These are phyloP conservation scores for Chloroclysta siterata DNA, from an alignment of 2,888 invertebrate genomes.

Conservation along the genomic window DNA sequence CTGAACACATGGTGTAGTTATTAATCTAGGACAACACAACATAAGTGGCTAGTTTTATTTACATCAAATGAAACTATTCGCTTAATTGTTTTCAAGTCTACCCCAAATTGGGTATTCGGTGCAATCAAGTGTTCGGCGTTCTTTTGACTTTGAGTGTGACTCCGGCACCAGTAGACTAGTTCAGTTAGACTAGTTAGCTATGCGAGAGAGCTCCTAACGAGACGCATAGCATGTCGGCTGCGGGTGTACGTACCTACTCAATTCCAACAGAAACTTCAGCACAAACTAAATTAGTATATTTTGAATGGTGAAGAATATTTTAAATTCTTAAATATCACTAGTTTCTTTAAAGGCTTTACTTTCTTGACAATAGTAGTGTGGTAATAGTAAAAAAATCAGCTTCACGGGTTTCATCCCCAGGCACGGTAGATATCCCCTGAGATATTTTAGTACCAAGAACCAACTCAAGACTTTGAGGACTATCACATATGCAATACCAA, in stretches of 20 bases:
- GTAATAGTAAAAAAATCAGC: too few relatives aligned
- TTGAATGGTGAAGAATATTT: neutral
- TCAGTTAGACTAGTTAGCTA: slow-evolving; percentile 10
- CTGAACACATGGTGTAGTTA: too few relatives aligned
- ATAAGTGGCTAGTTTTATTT: too few relatives aligned
- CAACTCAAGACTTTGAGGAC: too few relatives aligned
- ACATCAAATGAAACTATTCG: neutral
- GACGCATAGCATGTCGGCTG: slow-evolving; percentile 1
- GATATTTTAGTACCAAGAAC: too few relatives aligned
- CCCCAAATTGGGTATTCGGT: neutral
- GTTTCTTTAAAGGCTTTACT: neutral
- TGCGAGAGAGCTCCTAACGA: slow-evolving; percentile 15
- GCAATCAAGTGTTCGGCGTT: slow-evolving; percentile 13
- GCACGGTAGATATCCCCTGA: too few relatives aligned
- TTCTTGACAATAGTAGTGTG: too few relatives aligned
- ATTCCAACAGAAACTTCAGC: slow-evolving; percentile 10
- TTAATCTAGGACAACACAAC: too few relatives aligned
- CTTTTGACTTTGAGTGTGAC: slow-evolving; percentile 16
- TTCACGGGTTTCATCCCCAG: too few relatives aligned
- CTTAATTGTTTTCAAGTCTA: neutral
- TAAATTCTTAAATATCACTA: neutral
- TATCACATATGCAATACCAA: too few relatives aligned
- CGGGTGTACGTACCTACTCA: slow-evolving; percentile 5
- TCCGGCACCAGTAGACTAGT: neutral
- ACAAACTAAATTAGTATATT: slow-evolving; percentile 9